phyloP scores from a whole-genome alignment of 2,113 vertebrate genomes.

The Oncorhynchus masou region DNA sequence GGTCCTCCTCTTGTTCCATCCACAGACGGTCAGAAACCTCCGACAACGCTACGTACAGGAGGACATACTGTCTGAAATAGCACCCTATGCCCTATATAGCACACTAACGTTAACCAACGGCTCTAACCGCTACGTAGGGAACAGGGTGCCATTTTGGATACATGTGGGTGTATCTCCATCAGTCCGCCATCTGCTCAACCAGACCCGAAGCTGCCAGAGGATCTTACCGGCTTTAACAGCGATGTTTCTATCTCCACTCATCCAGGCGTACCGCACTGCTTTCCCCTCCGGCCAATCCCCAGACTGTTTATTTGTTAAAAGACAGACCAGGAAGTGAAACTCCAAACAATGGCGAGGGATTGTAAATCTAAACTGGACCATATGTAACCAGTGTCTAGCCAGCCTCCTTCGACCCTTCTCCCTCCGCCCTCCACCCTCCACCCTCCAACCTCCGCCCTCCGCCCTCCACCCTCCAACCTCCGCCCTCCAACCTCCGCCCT shows the following conservation, averaged over 20 bases:
- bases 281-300: conserved; percentile 46
- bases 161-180: neutral
- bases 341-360: conserved; percentile 66
- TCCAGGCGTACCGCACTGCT: conserved; percentile 38
- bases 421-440: too few species aligned
- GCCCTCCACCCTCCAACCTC: too few species aligned
- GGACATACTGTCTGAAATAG: too few species aligned
- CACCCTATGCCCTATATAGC: neutral
- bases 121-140: too few species aligned
- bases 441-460: too few species aligned
- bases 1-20: too few species aligned
- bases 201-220: neutral
- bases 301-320: conserved; percentile 68
- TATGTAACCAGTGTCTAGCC: conserved; percentile 22
- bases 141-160: too few species aligned
- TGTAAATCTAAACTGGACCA: conserved; percentile 55
- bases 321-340: conserved; percentile 66
- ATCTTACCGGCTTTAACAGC: conserved; percentile 20
- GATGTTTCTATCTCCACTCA: conserved; percentile 51
- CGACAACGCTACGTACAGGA: too few species aligned
- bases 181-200: too few species aligned
- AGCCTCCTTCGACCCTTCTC: conserved; percentile 2
- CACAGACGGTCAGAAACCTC: neutral
- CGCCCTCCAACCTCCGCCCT: too few species aligned
- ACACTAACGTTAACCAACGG: too few species aligned